A percentile compares a stretch with the other conserved stretches of the same genome.
Conservation (phyloP, 1,140 invertebrate genomes). For the Drosophila leontia region DNA sequence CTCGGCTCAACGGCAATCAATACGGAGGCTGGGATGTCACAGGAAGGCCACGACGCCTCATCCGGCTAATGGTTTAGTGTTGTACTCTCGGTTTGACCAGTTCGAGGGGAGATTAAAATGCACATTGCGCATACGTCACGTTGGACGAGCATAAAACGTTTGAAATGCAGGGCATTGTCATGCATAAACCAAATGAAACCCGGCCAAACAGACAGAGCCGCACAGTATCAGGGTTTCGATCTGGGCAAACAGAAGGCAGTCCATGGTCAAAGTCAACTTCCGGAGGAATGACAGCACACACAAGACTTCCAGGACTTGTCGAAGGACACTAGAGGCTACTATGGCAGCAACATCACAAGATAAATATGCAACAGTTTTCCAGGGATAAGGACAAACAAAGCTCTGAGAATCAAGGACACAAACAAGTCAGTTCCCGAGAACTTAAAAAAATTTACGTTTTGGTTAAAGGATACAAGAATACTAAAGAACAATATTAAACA, state of each 20-base stretch:
- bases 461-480: background rate
- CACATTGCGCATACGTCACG: slow-evolving; percentile 63
- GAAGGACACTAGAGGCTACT: slow-evolving; percentile 12
- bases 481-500: background rate
- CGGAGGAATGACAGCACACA: slow-evolving; percentile 10
- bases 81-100: slow-evolving; percentile 7
- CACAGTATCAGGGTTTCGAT: slow-evolving; percentile 38
- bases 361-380: slow-evolving; percentile 49
- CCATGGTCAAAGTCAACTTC: slow-evolving; percentile 43
- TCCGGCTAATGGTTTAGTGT: slow-evolving; percentile 43
- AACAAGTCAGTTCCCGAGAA: background rate
- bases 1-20: slow-evolving; percentile 65
- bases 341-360: slow-evolving; percentile 16
- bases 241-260: slow-evolving; percentile 51
- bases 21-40: slow-evolving; percentile 27
- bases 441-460: background rate
- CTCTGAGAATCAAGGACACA: slow-evolving; percentile 1
- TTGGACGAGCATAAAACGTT: slow-evolving; percentile 37
- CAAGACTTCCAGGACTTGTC: slow-evolving; percentile 19
- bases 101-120: slow-evolving; percentile 53
- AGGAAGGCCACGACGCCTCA: slow-evolving; percentile 31
- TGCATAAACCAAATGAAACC: slow-evolving; percentile 56
- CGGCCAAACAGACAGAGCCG: slow-evolving; percentile 30
- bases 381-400: slow-evolving; percentile 14
- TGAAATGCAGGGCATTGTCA: slow-evolving; percentile 29